A percentile compares a stretch with the other conserved stretches of the same genome.
phyloP scores from a whole-genome alignment of 1,140 invertebrate genomes.

The Glossosoma conforme region DNA sequence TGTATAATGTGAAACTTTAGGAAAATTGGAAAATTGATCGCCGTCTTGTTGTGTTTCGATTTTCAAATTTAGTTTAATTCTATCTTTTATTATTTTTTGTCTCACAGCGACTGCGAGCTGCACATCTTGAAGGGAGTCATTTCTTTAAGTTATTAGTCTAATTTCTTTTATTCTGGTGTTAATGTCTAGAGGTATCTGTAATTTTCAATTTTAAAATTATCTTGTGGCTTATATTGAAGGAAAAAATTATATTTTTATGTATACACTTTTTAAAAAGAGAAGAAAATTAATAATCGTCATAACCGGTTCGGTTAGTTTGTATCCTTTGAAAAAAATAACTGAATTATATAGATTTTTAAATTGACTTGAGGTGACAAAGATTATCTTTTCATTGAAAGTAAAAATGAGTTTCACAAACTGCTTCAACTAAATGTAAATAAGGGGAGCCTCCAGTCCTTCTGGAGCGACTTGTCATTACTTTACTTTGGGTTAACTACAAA shows the following conservation, averaged over 20 bases:
- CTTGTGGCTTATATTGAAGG: constrained; percentile 16
- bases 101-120: constrained; percentile 2
- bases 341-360: background rate
- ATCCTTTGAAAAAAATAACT: background rate
- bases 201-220: constrained; percentile 20
- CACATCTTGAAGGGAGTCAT: constrained; percentile 14
- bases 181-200: constrained; percentile 22
- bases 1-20: too few species aligned
- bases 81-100: background rate
- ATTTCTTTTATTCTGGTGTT: constrained; percentile 23
- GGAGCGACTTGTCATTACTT: background rate
- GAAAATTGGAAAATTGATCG: too few species aligned
- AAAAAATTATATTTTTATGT: constrained; percentile 7
- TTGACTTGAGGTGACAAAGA: background rate
- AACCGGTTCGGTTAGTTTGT: background rate
- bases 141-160: constrained; percentile 25
- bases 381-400: background rate
- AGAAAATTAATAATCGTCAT: background rate
- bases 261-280: constrained; percentile 7
- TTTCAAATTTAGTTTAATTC: background rate
- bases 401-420: background rate
- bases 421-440: background rate
- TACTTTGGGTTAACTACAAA: too few species aligned
- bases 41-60: background rate
- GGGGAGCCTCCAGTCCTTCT: background rate